Percentiles rank a stretch among this genome's conserved stretches.
Evolutionary conservation across 2,113 vertebrate species (phyloP).

Genomic region (Onychostruthus taczanowskii): DNA sequence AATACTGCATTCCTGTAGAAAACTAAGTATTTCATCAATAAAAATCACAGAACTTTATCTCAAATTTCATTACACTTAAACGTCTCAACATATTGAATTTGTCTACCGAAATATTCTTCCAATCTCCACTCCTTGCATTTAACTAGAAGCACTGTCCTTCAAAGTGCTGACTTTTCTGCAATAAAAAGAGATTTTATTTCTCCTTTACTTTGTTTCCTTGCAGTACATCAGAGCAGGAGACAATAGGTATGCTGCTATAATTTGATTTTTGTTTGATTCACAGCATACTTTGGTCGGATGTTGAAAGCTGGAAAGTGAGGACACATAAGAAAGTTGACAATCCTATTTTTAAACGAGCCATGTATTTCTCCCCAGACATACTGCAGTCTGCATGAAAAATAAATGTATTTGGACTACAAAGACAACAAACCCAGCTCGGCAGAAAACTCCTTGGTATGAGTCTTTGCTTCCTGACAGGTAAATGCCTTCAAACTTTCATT

Average conservation of each 20-base stretch:
- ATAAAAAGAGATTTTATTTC: conserved; percentile 37
- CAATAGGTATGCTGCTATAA: neutral
- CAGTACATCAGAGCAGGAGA: conserved; percentile 18
- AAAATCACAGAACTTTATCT: conserved; percentile 15
- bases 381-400: neutral
- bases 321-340: conserved; percentile 18
- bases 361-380: neutral
- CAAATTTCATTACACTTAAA: conserved; percentile 39
- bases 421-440: neutral
- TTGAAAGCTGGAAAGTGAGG: neutral
- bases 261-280: conserved; percentile 53
- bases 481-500: neutral
- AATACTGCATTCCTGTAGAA: neutral
- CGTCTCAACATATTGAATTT: neutral
- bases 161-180: conserved; percentile 17
- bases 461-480: neutral
- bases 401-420: neutral
- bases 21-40: conserved; percentile 35
- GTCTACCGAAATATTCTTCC: conserved; percentile 28
- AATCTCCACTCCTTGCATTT: neutral
- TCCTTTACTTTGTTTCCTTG: neutral
- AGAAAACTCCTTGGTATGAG: neutral
- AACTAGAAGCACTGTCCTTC: conserved; percentile 25
- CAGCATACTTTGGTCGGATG: neutral
- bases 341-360: conserved; percentile 20